Percentiles rank a stretch among this genome's conserved stretches.
Conservation (phyloP, 2,797 vertebrate genomes). For the Graptemys geographica region DNA sequence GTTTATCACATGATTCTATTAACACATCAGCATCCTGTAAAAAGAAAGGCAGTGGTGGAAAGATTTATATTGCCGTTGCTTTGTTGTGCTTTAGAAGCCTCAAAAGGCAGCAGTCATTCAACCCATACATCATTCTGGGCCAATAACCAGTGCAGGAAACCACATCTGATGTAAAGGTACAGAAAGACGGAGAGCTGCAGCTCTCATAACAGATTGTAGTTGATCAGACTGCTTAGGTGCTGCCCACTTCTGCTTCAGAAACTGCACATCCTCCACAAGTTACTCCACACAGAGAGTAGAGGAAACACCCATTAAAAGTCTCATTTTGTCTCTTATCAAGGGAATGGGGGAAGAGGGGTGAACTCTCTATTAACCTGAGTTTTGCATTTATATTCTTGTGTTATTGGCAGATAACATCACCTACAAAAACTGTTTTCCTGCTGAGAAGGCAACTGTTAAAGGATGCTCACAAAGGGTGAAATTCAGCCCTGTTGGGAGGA, state of each 20-base stretch:
- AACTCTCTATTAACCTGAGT: background rate
- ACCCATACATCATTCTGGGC: background rate
- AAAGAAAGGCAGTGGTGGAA: constrained; percentile 15
- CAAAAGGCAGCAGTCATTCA: background rate
- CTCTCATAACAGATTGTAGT: background rate
- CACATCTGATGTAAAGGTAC: background rate
- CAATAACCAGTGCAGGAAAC: background rate
- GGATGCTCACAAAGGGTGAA: background rate
- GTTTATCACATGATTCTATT: constrained; percentile 39
- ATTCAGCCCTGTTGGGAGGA: background rate
- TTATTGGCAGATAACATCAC: background rate
- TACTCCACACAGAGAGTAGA: background rate
- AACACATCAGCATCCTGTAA: constrained; percentile 60
- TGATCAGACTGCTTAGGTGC: background rate
- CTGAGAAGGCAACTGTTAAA: background rate
- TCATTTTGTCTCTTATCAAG: background rate
- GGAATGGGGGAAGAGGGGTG: background rate
- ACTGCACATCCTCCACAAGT: background rate
- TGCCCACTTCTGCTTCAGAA: background rate
- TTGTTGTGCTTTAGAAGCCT: background rate
- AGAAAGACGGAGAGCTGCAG: background rate
- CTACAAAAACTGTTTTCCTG: background rate
- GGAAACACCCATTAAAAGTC: background rate
- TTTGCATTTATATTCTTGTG: background rate
- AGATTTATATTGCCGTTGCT: background rate